Conservation (phyloP, 1,140 invertebrate species). For the Rhysida immarginata region DNA sequence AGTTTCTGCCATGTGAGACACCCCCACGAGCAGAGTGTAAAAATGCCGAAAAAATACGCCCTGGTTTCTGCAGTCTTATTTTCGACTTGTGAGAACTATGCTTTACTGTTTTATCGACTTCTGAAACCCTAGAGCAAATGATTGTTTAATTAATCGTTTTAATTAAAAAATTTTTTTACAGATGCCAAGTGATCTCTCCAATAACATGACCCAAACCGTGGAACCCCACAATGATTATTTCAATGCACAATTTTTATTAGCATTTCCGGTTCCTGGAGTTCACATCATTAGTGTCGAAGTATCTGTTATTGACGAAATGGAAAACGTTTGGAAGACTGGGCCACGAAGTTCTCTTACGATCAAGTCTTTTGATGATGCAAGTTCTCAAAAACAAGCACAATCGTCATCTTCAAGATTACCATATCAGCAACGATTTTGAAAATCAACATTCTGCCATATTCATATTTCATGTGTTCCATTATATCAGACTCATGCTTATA, state of each 20-base stretch:
- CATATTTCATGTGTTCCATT: too few relatives aligned
- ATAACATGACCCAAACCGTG: conserved; percentile 42
- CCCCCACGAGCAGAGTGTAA: too few relatives aligned
- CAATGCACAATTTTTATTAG: conserved; percentile 55
- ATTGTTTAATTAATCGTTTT: neutral
- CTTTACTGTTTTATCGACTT: too few relatives aligned
- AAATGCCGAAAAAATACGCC: too few relatives aligned
- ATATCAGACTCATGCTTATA: too few relatives aligned
- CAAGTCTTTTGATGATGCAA: conserved; percentile 50
- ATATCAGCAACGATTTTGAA: neutral
- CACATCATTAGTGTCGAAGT: conserved; percentile 49
- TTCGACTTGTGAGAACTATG: too few relatives aligned
- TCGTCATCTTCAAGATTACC: neutral
- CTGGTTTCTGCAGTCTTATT: too few relatives aligned
- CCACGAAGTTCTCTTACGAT: conserved; percentile 48
- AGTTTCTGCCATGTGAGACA: too few relatives aligned
- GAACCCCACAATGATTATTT: conserved; percentile 65
- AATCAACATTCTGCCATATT: too few relatives aligned
- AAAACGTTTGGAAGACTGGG: conserved; percentile 56
- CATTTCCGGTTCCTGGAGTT: conserved; percentile 32
- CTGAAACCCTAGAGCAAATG: conserved; percentile 2
- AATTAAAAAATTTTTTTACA: conserved; percentile 15
- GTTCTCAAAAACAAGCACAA: conserved; percentile 12
- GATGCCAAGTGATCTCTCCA: conserved; percentile 32
- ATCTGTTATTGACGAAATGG: conserved; percentile 51